phyloP scores from a whole-genome alignment of 37 sponge, comb jelly and placozoan genomes.

The Spongilla lacustris region DNA sequence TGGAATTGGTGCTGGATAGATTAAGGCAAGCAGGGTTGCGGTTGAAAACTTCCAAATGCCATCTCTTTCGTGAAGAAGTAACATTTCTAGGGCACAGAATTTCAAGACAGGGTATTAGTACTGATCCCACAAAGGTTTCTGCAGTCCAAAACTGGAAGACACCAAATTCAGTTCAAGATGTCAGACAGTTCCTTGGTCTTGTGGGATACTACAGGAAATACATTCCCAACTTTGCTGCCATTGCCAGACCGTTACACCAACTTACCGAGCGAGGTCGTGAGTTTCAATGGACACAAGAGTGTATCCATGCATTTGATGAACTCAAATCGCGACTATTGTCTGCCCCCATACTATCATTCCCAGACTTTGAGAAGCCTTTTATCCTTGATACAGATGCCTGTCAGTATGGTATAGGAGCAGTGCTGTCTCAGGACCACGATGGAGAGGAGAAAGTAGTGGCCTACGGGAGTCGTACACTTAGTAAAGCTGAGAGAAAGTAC shows the following conservation, averaged over 20 bases:
- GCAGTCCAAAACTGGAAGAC: no score
- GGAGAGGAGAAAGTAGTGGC: constrained; percentile 20
- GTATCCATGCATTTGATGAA: constrained; percentile 10
- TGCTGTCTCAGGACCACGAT: constrained; percentile 31
- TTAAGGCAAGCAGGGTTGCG: no score
- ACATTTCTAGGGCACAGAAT: no score
- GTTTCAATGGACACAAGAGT: constrained; percentile 24
- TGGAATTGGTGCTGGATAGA: no score
- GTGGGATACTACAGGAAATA: constrained; percentile 14
- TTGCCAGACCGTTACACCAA: constrained; percentile 20
- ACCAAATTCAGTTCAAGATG: no score
- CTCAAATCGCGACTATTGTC: background rate
- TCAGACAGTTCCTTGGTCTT: background rate
- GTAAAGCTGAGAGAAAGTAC: constrained; percentile 29
- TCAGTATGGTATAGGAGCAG: constrained; percentile 26
- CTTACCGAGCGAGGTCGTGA: background rate
- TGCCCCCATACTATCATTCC: constrained; percentile 25
- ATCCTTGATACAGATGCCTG: constrained; percentile 38
- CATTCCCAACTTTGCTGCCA: constrained; percentile 16
- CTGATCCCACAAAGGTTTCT: no score
- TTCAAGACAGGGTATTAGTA: no score
- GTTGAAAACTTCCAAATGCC: no score
- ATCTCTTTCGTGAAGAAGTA: no score
- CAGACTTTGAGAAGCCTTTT: constrained; percentile 13
- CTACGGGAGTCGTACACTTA: constrained; percentile 17